Evolutionary conservation across 2,797 vertebrate genomes (phyloP).

Genomic region (Sciaenops ocellatus): DNA sequence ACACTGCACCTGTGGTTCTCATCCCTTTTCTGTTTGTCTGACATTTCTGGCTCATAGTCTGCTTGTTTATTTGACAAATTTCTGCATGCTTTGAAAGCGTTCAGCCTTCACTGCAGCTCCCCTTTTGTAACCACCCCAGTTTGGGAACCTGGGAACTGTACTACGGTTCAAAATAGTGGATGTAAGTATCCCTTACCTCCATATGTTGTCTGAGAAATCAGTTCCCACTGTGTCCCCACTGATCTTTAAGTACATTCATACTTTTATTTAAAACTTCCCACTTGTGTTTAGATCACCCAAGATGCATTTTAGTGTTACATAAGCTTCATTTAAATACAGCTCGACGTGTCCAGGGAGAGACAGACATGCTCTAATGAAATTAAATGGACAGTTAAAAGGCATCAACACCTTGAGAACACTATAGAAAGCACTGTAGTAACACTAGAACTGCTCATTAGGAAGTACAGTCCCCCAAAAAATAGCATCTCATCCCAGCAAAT

Average conservation of each 20-base stretch:
- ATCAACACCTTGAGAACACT: conserved; percentile 49
- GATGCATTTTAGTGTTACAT: conserved; percentile 23
- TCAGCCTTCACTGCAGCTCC: background rate
- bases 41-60: background rate
- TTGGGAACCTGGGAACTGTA: background rate
- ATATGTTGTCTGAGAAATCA: conserved; percentile 13
- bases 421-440: conserved; percentile 28
- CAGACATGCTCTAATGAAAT: conserved; percentile 39
- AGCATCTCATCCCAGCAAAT: conserved; percentile 10
- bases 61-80: background rate
- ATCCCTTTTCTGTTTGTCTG: background rate
- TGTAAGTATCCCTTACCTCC: background rate
- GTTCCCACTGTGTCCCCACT: conserved; percentile 9
- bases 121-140: background rate
- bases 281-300: conserved; percentile 28
- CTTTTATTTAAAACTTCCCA: conserved; percentile 33
- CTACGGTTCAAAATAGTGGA: background rate
- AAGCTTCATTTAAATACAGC: conserved; percentile 40
- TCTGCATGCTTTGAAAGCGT: background rate
- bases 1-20: background rate
- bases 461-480: conserved; percentile 10
- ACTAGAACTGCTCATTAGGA: conserved; percentile 22
- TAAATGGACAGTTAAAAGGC: conserved; percentile 51
- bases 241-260: conserved; percentile 31
- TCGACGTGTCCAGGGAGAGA: conserved; percentile 20